Conservation (phyloP, 1,140 invertebrate species). For the Drosophila truncata region DNA sequence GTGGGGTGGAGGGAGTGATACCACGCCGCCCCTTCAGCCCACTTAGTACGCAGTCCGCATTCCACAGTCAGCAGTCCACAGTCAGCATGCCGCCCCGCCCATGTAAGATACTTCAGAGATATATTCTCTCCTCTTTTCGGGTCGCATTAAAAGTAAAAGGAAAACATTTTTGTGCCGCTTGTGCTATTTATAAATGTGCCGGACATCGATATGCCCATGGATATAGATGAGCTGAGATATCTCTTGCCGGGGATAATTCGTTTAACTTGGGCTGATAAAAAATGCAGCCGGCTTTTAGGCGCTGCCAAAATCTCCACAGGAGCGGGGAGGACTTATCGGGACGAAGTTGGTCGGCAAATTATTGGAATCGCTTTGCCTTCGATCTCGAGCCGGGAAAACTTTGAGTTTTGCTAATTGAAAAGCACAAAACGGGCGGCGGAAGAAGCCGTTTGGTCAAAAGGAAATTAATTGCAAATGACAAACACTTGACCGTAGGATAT, state of each 20-base stretch:
- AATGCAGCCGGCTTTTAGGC: constrained; percentile 78
- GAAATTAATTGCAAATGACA: constrained; percentile 82
- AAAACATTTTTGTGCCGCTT: constrained; percentile 61
- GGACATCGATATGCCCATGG: constrained; percentile 31
- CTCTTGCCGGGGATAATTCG: constrained; percentile 56
- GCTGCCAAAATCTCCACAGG: constrained; percentile 37
- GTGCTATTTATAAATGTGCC: constrained; percentile 45
- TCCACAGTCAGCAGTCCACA: neutral
- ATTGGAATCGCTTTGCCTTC: constrained; percentile 61
- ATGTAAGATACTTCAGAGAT: constrained; percentile 37
- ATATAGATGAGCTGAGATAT: constrained; percentile 39
- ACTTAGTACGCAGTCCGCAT: neutral
- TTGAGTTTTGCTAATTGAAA: constrained; percentile 65
- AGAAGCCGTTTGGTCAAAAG: constrained; percentile 68
- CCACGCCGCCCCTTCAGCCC: neutral
- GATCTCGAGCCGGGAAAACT: constrained; percentile 48
- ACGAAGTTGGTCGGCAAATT: constrained; percentile 51
- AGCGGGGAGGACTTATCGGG: neutral
- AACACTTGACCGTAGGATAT: constrained; percentile 72
- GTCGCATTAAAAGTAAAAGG: constrained; percentile 67
- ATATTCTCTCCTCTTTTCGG: neutral
- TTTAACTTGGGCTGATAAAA: constrained; percentile 69
- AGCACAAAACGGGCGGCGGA: constrained; percentile 63
- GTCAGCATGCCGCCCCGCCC: constrained; percentile 1
- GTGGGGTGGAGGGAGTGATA: neutral